Base-by-base conservation (phyloP, 2,113 vertebrate genomes). In the Uria aalge region DNA sequence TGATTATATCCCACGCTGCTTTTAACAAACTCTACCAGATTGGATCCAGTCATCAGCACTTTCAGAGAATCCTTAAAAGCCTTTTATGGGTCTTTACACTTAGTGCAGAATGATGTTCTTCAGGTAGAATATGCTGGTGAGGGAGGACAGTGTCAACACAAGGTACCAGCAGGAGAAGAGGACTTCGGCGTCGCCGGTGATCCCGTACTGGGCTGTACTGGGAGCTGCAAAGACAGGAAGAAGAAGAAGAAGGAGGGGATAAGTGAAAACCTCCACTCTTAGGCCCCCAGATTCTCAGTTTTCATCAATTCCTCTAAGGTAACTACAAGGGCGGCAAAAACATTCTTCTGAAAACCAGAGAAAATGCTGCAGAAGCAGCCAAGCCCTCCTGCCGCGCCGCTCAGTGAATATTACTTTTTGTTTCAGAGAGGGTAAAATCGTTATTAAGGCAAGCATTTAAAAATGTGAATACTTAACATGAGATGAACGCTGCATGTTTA, bases 181-280 rank as follows among this genome's bases (percentile, higher is more conserved):
- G 98, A 99, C 96, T 82, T 99, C 98, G 5, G 99, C 99, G 5
- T 98, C 98, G 86, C 99, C 99, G 93, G 98, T 99, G 97, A 99
- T 98, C 94, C 99, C 99, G 85, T 99, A 99, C 96, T 99, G 99
- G 92, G 99, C 99, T 81, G 99, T 99, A 98, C 99, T 99, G 98
- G 99, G 99, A 91, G 99, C 99, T 99, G 98, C 96, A 94, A 97
- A 98, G 97, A 98, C 36, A 36, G 36, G 96, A 99, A 97, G 91
- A 92, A 94, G 74, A 95, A 88, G 22, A 97, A 98, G 96, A 99
- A 97, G 72, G 94, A 85, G 16, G 41, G 96, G 48, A 97, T 88
- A 95, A 92, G 73, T 75, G 89, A 57, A 95, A 12, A 0, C 13
- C 6, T 30, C 90, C 32, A 5, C 60, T 22, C 50, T 3, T 7